A percentile compares a stretch with the other conserved stretches of the same genome.
Evolutionary conservation across 2,888 invertebrate species (phyloP).

Genomic region (Terebella lapidaria): DNA sequence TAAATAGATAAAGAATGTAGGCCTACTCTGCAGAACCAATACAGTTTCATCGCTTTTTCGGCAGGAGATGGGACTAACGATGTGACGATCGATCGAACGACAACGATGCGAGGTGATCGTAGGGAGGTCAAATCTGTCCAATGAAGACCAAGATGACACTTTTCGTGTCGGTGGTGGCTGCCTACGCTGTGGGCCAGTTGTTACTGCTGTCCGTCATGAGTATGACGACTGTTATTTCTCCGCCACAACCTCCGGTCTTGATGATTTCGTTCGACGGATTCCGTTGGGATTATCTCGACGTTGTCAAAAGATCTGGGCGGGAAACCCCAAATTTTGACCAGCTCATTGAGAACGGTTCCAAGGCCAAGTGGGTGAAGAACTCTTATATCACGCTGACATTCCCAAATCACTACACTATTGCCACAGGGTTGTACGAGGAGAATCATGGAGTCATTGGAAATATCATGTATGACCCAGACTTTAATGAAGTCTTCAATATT

Average conservation of each 20-base stretch:
- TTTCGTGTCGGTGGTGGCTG: too few relatives aligned
- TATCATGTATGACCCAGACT: constrained; percentile 58
- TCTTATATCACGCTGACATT: constrained; percentile 64
- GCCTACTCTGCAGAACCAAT: too few relatives aligned
- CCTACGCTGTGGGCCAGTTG: too few relatives aligned
- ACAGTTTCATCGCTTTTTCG: too few relatives aligned
- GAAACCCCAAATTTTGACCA: constrained; percentile 61
- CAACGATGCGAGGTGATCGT: too few relatives aligned
- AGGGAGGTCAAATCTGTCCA: too few relatives aligned
- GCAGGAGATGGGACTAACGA: too few relatives aligned
- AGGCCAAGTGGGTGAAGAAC: constrained; percentile 54
- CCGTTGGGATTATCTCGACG: constrained; percentile 63
- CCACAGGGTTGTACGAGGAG: constrained; percentile 62
- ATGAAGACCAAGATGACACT: too few relatives aligned
- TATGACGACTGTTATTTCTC: too few relatives aligned
- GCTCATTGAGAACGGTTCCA: constrained; percentile 60
- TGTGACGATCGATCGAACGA: too few relatives aligned
- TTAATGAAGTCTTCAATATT: neutral
- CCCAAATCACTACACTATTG: constrained; percentile 70
- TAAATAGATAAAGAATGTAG: too few relatives aligned
- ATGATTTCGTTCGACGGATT: constrained; percentile 70
- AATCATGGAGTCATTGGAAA: constrained; percentile 69
- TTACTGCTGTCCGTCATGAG: too few relatives aligned
- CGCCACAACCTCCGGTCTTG: neutral
- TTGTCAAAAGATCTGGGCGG: constrained; percentile 33